Base-by-base conservation (phyloP, 1,140 invertebrate genomes). In the Eufriesea mexicana region DNA sequence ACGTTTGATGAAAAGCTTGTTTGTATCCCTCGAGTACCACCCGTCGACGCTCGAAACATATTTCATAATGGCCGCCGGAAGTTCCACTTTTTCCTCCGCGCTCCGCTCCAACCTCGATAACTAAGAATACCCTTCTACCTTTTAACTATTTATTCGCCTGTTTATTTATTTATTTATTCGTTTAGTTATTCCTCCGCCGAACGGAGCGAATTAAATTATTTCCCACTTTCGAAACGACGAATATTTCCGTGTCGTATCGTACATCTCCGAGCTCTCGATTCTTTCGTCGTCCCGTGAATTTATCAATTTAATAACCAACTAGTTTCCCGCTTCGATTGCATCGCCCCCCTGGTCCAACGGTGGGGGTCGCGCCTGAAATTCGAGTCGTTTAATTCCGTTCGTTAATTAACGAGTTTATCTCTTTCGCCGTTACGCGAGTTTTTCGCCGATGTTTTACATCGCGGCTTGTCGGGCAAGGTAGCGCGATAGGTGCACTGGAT, bases 1-100 rank as follows among this genome's bases (percentile, higher is more conserved):
- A 83, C 80, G 64, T 77, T 83, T 62, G 80, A 83, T 77, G 80
- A 83, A 77, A 83, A 77, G 80, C 64, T 68, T 61, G 72, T 77
- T 76, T 76, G 62, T 82, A 51, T 76, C 54, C 62, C 62, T 42
- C 35, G 45, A 64, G 45, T 35, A 54, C 20, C 66, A 49, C 14
- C 57, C 80, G 16, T 23, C 23, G 16, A 67, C 51, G n/a, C 28
- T 77, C 45, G 10, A 28, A 77, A 70, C 74, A 76, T 83, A 70
- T 77, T 70, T 70, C 73, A 51, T 77, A 77, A 82, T 77, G 54
- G 80, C 47, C 23, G 25, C 25, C 35, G 45, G 35, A 62, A 47
- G n/a, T 68, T 28, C 25, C 47, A 10, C 12, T 35, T 35, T 35
- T 35, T 28, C 10, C 16, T 25, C 35, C 25, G 9, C 47, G 49